A percentile compares a stretch with the other conserved stretches of the same genome.
Evolutionary conservation across 2,797 vertebrate genomes (phyloP).

Genomic region (Crocodylus rhombifer): DNA sequence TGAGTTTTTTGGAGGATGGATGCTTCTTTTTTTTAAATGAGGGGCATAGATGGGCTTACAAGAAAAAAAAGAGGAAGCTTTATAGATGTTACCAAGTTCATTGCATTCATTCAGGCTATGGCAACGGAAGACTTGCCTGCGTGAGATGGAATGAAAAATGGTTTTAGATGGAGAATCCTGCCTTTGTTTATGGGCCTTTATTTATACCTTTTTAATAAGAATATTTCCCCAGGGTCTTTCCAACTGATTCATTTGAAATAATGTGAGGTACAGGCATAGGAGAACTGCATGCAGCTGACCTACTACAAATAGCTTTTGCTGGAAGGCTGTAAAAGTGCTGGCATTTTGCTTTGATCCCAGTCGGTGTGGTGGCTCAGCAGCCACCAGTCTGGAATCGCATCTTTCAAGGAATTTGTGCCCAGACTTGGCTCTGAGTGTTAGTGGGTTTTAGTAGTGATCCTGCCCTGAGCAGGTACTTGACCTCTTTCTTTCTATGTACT

Average conservation of each 20-base stretch:
- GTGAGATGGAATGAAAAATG: fast-evolving
- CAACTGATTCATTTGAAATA: background rate
- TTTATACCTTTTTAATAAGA: no score
- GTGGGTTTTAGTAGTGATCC: no score
- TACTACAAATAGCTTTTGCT: fast-evolving
- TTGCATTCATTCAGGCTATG: no score
- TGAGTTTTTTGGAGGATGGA: background rate
- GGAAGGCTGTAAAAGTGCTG: background rate
- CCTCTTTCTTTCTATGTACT: no score
- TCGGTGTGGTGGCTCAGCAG: background rate
- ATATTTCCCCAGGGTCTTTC: no score
- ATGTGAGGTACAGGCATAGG: background rate
- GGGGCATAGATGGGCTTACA: background rate
- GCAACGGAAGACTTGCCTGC: fast-evolving
- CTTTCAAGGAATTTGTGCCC: background rate
- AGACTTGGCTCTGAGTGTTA: background rate
- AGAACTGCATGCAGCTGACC: background rate
- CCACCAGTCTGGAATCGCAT: background rate
- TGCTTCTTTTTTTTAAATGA: background rate
- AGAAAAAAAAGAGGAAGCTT: background rate
- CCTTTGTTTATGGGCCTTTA: no score
- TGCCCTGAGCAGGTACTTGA: no score
- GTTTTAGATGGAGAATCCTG: background rate
- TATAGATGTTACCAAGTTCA: background rate
- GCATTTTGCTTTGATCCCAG: background rate